Conservation (phyloP, 2,888 invertebrate species). For the Yponomeuta evonymella region DNA sequence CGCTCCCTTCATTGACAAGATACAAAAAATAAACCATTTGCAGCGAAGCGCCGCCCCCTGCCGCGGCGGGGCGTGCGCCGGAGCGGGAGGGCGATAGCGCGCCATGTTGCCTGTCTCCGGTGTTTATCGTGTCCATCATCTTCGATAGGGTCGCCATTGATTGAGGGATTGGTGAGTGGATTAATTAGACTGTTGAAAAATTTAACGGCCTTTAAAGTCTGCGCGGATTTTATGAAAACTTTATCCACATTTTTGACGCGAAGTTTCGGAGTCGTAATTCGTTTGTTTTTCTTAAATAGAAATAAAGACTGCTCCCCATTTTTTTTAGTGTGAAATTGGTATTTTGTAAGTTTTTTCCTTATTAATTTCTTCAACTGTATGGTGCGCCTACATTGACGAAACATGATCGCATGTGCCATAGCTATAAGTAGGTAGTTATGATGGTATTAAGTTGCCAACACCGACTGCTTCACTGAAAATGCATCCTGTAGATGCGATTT, state of each 20-base stretch:
- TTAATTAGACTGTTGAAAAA: neutral
- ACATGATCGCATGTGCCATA: neutral
- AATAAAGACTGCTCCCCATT: no score
- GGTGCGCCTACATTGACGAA: conserved; percentile 4
- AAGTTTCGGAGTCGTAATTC: neutral
- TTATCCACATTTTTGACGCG: neutral
- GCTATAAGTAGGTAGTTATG: neutral
- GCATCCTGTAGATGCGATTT: conserved; percentile 6
- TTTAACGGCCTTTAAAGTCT: neutral
- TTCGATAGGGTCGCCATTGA: conserved; percentile 32
- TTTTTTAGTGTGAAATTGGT: no score
- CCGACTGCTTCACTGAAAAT: conserved; percentile 13
- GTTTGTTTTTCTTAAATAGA: neutral
- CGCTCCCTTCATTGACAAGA: conserved; percentile 72
- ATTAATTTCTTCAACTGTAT: neutral
- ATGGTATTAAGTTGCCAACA: neutral
- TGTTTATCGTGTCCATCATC: conserved; percentile 71
- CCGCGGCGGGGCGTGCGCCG: conserved; percentile 29
- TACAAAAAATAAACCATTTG: conserved; percentile 67
- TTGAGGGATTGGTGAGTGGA: neutral
- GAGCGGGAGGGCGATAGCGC: conserved; percentile 39
- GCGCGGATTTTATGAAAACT: neutral
- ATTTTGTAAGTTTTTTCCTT: neutral
- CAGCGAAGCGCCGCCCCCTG: conserved; percentile 20
- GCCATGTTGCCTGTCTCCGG: conserved; percentile 39